Evolutionary conservation across 2,888 invertebrate species (phyloP).

Genomic region (Melieria omissa): DNA sequence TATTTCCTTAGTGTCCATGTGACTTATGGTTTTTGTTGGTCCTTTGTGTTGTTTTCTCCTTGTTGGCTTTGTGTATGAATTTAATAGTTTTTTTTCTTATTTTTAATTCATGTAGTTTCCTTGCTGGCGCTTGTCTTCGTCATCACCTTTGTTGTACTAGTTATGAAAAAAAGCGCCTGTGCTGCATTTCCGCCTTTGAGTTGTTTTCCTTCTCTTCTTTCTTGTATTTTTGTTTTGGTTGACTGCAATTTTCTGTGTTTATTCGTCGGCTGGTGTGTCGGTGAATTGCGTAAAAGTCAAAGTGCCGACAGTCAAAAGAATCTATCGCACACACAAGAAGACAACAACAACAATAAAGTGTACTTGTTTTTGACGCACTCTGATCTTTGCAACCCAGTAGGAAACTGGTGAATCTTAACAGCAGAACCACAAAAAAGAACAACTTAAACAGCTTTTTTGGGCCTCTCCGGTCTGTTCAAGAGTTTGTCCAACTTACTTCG

Average conservation of each 20-base stretch:
- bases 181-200: not conserved
- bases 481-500: too few species aligned
- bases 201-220: not conserved
- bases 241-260: not conserved
- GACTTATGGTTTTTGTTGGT: not conserved
- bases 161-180: not conserved
- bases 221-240: not conserved
- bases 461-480: too few species aligned
- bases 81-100: too few species aligned
- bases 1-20: not conserved
- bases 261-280: not conserved
- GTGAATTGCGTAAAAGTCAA: constrained; percentile 11
- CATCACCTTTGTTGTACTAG: too few species aligned
- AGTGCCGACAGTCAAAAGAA: constrained; percentile 7
- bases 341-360: not conserved
- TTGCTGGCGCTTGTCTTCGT: too few species aligned
- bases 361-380: too few species aligned
- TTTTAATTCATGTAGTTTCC: too few species aligned
- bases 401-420: too few species aligned
- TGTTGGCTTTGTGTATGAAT: too few species aligned
- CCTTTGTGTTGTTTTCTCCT: not conserved
- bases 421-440: too few species aligned
- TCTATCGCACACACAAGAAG: not conserved
- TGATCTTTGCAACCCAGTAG: too few species aligned
- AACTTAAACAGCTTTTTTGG: too few species aligned